Percentiles rank a stretch among this genome's conserved stretches.
Evolutionary conservation across 2,888 invertebrate genomes (phyloP).

Genomic region (Chrysodeixis includens): DNA sequence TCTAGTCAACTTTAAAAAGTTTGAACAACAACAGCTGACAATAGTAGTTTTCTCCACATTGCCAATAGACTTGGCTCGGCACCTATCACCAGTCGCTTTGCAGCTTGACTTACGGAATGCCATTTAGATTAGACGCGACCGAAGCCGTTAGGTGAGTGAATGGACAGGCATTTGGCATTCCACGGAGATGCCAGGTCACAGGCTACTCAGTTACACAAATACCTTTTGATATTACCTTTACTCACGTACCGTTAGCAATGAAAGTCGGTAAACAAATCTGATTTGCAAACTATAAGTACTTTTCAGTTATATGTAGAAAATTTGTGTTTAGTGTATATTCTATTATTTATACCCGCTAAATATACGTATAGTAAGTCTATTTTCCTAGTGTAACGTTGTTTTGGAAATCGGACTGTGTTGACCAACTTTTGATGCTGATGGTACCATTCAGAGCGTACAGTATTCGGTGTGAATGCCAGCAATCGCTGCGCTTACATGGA

Average conservation of each 20-base stretch:
- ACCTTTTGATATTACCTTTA: neutral
- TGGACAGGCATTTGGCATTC: conserved; percentile 1
- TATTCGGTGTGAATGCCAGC: neutral
- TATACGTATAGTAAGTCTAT: too few relatives aligned
- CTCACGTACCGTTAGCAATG: neutral
- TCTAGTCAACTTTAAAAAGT: too few relatives aligned
- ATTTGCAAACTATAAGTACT: too few relatives aligned
- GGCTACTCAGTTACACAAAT: conserved; percentile 4
- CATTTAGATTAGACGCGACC: conserved; percentile 12
- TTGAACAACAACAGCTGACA: neutral
- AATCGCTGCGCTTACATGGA: neutral
- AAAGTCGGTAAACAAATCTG: neutral
- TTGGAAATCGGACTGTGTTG: too few relatives aligned
- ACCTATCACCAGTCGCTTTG: conserved; percentile 6
- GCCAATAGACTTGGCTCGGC: conserved; percentile 4
- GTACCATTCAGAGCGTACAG: neutral
- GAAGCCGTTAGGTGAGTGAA: conserved; percentile 3
- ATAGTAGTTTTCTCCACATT: neutral
- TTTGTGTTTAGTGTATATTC: too few relatives aligned
- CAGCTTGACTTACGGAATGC: neutral
- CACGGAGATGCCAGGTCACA: neutral
- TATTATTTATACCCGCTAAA: too few relatives aligned
- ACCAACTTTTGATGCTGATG: too few relatives aligned
- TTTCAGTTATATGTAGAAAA: too few relatives aligned
- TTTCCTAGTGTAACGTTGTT: too few relatives aligned